Evolutionary conservation across 2,888 invertebrate genomes (phyloP).

Genomic region (Hoplodrina ambigua): DNA sequence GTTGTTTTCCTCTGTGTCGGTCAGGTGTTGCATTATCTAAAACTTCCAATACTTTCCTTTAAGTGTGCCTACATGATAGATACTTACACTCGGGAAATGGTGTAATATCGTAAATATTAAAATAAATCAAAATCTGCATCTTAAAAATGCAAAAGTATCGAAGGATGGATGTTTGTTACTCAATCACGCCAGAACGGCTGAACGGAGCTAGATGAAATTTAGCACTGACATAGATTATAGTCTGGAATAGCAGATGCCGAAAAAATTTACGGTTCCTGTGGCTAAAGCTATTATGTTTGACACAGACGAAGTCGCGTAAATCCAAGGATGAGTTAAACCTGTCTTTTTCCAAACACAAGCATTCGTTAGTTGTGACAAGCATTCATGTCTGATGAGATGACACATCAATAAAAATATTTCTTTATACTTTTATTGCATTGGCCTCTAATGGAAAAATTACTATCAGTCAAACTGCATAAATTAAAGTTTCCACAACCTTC

Average conservation of each 20-base stretch:
- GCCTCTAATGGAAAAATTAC: background rate
- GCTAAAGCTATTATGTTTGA: no score
- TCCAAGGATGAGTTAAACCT: background rate
- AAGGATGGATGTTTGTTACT: no score
- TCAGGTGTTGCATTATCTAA: slow-evolving; percentile 40
- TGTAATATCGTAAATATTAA: background rate
- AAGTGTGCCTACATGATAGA: background rate
- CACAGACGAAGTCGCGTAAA: background rate
- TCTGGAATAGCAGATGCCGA: no score
- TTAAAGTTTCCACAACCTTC: slow-evolving; percentile 4
- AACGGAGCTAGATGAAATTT: no score
- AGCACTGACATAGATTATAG: no score
- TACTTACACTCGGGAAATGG: background rate
- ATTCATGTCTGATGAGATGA: slow-evolving; percentile 4
- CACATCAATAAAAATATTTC: slow-evolving; percentile 4
- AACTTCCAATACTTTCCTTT: background rate
- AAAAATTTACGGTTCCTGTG: no score
- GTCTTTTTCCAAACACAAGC: background rate
- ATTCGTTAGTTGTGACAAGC: slow-evolving; percentile 3
- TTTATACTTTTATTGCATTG: background rate
- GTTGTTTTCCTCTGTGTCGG: slow-evolving; percentile 45
- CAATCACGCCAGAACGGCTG: no score
- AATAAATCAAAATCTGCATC: background rate
- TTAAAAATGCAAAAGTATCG: no score
- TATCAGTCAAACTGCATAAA: background rate